Conservation (phyloP, 2,888 invertebrate genomes). For the Troides helena region DNA sequence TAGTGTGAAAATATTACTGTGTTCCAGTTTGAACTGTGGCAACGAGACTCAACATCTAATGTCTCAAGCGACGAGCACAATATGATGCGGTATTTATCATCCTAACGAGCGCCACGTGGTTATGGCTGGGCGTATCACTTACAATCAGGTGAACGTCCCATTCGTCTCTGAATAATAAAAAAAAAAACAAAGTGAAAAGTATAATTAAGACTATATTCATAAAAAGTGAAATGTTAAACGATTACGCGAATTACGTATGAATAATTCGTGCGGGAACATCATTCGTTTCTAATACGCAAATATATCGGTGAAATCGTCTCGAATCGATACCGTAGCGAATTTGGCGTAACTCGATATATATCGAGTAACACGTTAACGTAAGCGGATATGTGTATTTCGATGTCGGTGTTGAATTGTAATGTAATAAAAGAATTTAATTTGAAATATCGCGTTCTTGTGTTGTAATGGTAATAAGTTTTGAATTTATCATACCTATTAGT, state of each 20-base stretch:
- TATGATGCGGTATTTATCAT: no score
- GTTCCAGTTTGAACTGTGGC: no score
- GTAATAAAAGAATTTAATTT: not conserved
- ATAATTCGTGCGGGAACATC: conserved; percentile 10
- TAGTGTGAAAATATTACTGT: no score
- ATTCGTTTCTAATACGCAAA: conserved; percentile 11
- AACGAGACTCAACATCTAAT: no score
- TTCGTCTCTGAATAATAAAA: no score
- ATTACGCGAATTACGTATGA: conserved; percentile 19
- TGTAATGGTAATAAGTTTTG: not conserved
- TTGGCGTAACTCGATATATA: conserved; percentile 15
- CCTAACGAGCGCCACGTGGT: no score
- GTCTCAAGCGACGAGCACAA: no score
- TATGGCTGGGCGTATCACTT: no score
- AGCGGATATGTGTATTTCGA: conserved; percentile 15
- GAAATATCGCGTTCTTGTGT: not conserved
- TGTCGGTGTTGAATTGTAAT: conserved; percentile 15
- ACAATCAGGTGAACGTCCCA: no score
- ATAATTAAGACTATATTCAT: not conserved
- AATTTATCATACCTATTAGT: not conserved
- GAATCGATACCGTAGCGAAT: conserved; percentile 15
- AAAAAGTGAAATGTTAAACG: conserved; percentile 27
- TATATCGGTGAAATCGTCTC: conserved; percentile 20
- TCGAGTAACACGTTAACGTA: conserved; percentile 8
- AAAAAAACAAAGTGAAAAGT: not conserved